These are phyloP conservation scores for Dryas iulia DNA, from an alignment of 1,140 invertebrate genomes.

Conservation along the genomic window DNA sequence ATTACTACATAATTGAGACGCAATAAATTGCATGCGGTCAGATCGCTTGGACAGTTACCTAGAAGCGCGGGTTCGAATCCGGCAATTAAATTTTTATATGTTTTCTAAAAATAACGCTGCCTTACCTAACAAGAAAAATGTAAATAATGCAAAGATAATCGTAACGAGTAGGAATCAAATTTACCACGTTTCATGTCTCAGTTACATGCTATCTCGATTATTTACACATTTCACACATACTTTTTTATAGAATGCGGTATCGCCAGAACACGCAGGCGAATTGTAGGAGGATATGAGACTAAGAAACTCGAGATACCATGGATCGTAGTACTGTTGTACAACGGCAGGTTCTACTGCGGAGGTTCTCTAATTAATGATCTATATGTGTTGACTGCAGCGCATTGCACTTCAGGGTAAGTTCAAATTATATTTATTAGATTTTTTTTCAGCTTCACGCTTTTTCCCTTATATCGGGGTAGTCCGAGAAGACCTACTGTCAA, in stretches of 20 bases:
- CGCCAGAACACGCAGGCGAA: slow-evolving; percentile 83
- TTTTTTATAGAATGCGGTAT: slow-evolving; percentile 84
- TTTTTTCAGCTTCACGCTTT: background rate
- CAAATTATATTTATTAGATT: background rate
- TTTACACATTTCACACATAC: background rate
- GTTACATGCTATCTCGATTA: no score
- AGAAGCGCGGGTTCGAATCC: no score
- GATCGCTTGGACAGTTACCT: no score
- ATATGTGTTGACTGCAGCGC: slow-evolving; percentile 78
- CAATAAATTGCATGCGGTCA: no score
- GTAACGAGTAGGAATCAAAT: no score
- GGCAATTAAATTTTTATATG: no score
- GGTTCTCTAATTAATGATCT: slow-evolving; percentile 84
- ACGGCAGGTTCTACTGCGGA: slow-evolving; percentile 87
- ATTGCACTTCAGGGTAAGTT: slow-evolving; percentile 75
- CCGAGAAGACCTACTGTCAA: background rate
- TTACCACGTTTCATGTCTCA: no score
- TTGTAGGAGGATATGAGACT: slow-evolving; percentile 87
- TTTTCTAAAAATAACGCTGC: no score
- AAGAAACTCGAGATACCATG: slow-evolving; percentile 87
- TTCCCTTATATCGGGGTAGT: background rate
- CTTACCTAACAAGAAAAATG: no score
- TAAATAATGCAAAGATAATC: no score
- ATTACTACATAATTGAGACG: no score
- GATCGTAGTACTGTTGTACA: slow-evolving; percentile 85